Percentiles rank a stretch among this genome's conserved stretches.
These are phyloP conservation scores for Diorhabda carinulata DNA, from an alignment of 1,140 invertebrate species.

Conservation along the genomic window DNA sequence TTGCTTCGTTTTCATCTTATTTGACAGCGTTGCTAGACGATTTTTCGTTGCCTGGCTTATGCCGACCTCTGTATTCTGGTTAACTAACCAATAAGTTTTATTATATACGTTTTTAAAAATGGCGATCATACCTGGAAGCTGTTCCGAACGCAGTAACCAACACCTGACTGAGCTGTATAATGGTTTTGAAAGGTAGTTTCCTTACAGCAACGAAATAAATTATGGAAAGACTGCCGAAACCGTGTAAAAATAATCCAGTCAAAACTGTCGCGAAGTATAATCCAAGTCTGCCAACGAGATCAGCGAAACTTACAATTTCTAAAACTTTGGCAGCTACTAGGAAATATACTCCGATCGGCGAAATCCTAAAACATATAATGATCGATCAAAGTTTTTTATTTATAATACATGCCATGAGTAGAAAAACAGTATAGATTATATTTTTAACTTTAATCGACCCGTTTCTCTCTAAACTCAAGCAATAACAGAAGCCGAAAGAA, in stretches of 20 bases:
- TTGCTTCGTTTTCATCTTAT: background rate
- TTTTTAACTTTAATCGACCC: too few relatives aligned
- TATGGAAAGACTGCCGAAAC: constrained; percentile 79
- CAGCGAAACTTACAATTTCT: constrained; percentile 77
- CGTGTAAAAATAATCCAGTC: constrained; percentile 83
- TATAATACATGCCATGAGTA: too few relatives aligned
- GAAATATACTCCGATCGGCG: constrained; percentile 88
- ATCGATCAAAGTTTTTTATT: background rate
- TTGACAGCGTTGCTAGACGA: background rate
- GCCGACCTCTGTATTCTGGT: too few relatives aligned
- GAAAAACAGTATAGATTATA: too few relatives aligned
- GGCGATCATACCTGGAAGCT: constrained; percentile 69
- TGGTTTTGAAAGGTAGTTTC: constrained; percentile 74
- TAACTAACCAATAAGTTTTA: too few relatives aligned
- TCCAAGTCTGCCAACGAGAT: constrained; percentile 80
- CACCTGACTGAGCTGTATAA: constrained; percentile 82
- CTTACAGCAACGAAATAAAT: constrained; percentile 77
- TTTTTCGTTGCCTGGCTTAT: background rate
- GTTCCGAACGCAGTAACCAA: constrained; percentile 89
- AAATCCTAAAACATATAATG: constrained; percentile 64
- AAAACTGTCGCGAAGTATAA: constrained; percentile 90
- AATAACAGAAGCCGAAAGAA: too few relatives aligned
- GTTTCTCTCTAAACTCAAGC: too few relatives aligned
- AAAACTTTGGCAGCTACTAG: constrained; percentile 86
- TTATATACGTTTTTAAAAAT: too few relatives aligned